phyloP scores from a whole-genome alignment of 2,888 invertebrate genomes.

The Drosophila austrosaltans region DNA sequence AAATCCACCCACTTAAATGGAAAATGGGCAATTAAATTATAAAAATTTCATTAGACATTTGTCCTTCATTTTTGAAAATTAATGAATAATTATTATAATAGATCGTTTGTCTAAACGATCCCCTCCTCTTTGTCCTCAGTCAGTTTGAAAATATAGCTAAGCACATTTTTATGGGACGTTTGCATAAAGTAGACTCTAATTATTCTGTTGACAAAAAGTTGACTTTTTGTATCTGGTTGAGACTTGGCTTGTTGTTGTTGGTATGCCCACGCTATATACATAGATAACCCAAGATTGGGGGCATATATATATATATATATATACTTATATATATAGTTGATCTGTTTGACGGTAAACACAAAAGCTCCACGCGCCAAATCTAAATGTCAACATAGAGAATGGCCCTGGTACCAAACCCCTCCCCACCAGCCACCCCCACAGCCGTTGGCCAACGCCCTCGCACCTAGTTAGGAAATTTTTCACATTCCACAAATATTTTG shows the following conservation, averaged over 20 bases:
- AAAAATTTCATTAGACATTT: no score
- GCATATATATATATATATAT: not conserved
- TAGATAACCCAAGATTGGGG: constrained; percentile 14
- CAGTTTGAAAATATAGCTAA: not conserved
- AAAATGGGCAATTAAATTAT: no score
- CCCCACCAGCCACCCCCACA: not conserved
- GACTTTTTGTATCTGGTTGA: constrained; percentile 6
- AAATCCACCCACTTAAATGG: no score
- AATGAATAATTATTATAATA: no score
- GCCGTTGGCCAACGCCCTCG: constrained; percentile 1
- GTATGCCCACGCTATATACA: constrained; percentile 3
- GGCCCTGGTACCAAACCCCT: not conserved
- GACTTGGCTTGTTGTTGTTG: constrained; percentile 3
- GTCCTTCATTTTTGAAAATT: no score
- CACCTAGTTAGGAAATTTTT: constrained; percentile 37
- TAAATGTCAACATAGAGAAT: constrained; percentile 8
- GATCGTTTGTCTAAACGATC: no score
- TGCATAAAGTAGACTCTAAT: constrained; percentile 9
- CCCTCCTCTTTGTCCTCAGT: no score
- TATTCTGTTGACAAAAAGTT: constrained; percentile 12
- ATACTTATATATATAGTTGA: not conserved
- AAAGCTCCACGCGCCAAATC: constrained; percentile 7
- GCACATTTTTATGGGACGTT: not conserved
- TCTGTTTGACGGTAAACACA: constrained; percentile 3
- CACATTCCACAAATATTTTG: constrained; percentile 65